Base-by-base conservation (phyloP, 2,113 vertebrate species). In the Nanorana parkeri region DNA sequence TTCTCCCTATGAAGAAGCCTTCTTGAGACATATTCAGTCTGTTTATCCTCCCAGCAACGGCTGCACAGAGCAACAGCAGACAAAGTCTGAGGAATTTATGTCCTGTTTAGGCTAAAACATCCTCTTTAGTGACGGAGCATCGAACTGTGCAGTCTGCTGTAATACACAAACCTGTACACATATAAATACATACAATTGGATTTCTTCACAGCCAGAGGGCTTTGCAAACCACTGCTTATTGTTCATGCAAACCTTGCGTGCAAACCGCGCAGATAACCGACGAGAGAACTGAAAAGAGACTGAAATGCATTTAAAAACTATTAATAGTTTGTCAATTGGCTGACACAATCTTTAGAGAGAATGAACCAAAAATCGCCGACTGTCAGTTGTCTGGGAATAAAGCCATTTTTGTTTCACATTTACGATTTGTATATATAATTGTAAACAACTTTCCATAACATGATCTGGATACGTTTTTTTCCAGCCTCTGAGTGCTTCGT, bases 121-220 rank as follows among this genome's bases (percentile, higher is more conserved):
- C 84, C 82, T 82, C 81, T 93, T 93, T 90, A 92, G 91, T 90
- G 89, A 86, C 89, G 88, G 85, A 86, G 87, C 84, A 89, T 47
- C 41, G 11, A 47, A 47, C 41, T 47, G 41, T 47, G 41, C 8
- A 47, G 41, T 47, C 41, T 47, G 41, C 41, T 47, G 5, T 47
- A 47, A 47, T 13, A 72, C 17, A 19, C 21, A 28, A 17, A 65
- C 24, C 26, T 29, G 26, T 29, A 29, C 11, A 47, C 41, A 47
- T 17, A 65, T 65, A 28, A 65, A 65, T 65, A 65, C 26, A 65
- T 29, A 6, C 17, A 65, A 8, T 29, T 65, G 26, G 28, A 28
- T 65, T 13, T 28, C 63, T 29, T 65, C 17, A 17, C 13, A 4
- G 63, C 63, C 63, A 65, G 63, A 19, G 24, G 26, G 26, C 63